A percentile compares a stretch with the other conserved stretches of the same genome.
Evolutionary conservation across 2,797 vertebrate species (phyloP).

Genomic region (Otus scops): DNA sequence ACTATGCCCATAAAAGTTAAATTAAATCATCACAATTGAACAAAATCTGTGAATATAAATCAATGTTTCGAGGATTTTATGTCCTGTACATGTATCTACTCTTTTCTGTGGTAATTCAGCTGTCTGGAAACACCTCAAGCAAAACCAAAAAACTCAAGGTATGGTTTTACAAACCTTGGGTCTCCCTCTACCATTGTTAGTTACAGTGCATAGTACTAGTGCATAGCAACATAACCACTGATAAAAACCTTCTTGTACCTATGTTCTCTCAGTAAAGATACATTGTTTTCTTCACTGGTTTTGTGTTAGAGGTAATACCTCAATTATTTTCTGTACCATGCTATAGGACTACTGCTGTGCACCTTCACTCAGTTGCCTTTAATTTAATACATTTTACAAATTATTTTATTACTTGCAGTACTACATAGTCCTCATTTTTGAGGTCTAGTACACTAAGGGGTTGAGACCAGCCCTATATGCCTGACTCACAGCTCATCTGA

Average conservation of each 20-base stretch:
- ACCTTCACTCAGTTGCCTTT: not conserved
- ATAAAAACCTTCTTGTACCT: not conserved
- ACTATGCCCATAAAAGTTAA: not conserved
- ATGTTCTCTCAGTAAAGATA: not conserved
- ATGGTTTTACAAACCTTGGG: not conserved
- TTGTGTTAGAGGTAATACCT: not conserved
- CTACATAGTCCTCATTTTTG: not conserved
- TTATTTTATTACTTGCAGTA: not conserved
- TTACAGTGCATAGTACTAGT: not conserved
- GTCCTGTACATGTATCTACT: not conserved
- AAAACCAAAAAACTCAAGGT: not conserved
- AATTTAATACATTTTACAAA: not conserved
- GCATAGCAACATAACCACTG: not conserved
- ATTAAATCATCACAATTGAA: not conserved
- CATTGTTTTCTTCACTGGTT: not conserved
- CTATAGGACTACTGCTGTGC: not conserved
- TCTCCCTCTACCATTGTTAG: not conserved
- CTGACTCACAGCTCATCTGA: not conserved
- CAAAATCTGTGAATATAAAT: not conserved
- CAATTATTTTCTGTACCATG: not conserved
- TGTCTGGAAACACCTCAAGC: not conserved
- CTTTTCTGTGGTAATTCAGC: not conserved
- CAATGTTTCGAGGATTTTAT: no score
- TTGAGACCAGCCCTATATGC: not conserved
- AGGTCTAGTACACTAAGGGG: not conserved